phyloP scores from a whole-genome alignment of 2,797 vertebrate genomes.

The Catharus ustulatus region DNA sequence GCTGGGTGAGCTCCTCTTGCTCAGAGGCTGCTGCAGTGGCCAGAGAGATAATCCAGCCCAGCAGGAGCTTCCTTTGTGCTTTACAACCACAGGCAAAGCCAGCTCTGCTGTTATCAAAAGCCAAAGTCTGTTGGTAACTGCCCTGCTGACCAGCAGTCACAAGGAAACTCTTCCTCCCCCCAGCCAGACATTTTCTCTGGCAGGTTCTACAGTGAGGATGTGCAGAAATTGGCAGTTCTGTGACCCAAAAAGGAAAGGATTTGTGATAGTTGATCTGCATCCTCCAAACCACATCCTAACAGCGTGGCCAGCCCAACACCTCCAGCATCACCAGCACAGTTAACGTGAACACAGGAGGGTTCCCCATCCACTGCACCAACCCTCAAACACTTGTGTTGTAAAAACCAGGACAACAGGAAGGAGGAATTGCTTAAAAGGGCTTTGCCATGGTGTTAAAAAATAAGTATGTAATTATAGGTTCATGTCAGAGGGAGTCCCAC shows the following conservation, averaged over 20 bases:
- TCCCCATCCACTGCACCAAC: neutral
- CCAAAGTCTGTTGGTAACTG: neutral
- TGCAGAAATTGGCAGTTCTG: neutral
- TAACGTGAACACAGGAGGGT: neutral
- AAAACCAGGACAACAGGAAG: neutral
- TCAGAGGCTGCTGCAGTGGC: neutral
- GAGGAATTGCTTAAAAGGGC: neutral
- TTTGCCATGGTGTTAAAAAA: neutral
- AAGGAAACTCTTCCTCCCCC: neutral
- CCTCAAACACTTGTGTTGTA: neutral
- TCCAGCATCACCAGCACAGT: neutral
- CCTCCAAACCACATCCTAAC: neutral
- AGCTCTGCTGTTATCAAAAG: neutral
- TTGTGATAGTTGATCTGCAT: neutral
- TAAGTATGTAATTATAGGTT: rapidly evolving
- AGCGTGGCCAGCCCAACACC: neutral
- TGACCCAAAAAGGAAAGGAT: neutral
- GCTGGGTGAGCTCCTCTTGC: neutral
- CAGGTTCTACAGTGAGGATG: neutral
- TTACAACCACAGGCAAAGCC: neutral
- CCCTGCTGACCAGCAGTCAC: neutral
- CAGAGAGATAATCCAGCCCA: neutral
- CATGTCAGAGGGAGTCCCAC: neutral
- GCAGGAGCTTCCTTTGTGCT: neutral
- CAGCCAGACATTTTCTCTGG: rapidly evolving